Conservation (phyloP, 2,888 invertebrate genomes). For the Prosopocoilus inquinatus region DNA sequence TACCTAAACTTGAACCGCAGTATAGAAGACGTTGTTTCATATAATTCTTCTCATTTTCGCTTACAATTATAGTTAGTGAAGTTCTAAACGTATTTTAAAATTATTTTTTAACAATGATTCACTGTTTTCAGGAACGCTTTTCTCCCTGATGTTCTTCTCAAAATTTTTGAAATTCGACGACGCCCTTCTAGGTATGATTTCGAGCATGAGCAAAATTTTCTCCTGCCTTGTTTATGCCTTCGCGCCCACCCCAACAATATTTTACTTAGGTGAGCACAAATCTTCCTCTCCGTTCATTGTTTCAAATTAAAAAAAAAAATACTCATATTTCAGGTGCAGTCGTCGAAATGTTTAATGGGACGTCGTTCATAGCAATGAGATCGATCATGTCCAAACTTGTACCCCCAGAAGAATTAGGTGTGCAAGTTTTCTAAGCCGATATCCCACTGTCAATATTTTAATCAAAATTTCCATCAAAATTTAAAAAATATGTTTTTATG, state of each 20-base stretch:
- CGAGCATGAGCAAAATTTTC: constrained; percentile 76
- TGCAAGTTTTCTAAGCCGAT: constrained; percentile 33
- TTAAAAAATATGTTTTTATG: too few species aligned
- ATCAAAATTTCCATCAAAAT: too few species aligned
- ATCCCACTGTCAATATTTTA: too few species aligned
- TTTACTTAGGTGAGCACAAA: constrained; percentile 73
- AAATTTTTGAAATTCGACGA: constrained; percentile 75
- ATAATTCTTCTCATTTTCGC: too few species aligned
- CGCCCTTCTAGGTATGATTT: constrained; percentile 76
- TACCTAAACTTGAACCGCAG: too few species aligned
- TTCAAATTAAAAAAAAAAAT: background rate
- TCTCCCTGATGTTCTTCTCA: constrained; percentile 75
- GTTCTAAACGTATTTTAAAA: too few species aligned
- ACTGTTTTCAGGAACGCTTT: constrained; percentile 63
- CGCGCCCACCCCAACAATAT: constrained; percentile 69
- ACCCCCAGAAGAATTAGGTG: constrained; percentile 57
- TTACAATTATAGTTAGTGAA: too few species aligned
- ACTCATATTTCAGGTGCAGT: constrained; percentile 49
- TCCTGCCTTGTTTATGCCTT: constrained; percentile 79
- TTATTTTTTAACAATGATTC: too few species aligned
- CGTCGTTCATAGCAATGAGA: constrained; percentile 57
- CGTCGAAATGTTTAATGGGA: constrained; percentile 51
- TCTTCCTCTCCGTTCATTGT: background rate
- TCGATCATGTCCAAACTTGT: constrained; percentile 59
- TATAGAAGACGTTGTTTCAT: too few species aligned